Evolutionary conservation across 2,888 invertebrate genomes (phyloP).

Genomic region (Prenolepis imparis): DNA sequence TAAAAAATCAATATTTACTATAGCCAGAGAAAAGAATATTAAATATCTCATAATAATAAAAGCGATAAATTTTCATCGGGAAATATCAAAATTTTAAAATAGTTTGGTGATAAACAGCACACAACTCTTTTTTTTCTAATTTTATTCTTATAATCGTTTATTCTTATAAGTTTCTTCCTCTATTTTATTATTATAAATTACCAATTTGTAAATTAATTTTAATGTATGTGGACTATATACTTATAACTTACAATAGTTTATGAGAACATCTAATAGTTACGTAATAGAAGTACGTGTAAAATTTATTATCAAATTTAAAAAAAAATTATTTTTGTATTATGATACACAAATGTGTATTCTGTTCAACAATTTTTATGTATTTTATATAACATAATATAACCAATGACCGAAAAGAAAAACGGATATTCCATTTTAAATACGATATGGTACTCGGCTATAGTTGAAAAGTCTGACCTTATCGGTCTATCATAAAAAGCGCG

Average conservation of each 20-base stretch:
- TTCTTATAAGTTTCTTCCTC: too few species aligned
- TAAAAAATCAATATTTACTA: neutral
- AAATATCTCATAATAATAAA: neutral
- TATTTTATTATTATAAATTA: neutral
- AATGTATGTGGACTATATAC: neutral
- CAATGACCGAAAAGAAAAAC: constrained; percentile 1
- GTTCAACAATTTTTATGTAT: neutral
- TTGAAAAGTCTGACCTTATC: constrained; percentile 38
- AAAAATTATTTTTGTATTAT: neutral
- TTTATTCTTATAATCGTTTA: neutral
- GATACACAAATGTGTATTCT: neutral
- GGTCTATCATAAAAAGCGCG: constrained; percentile 44
- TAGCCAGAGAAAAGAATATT: neutral
- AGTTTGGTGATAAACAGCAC: neutral
- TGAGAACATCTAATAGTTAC: too few species aligned
- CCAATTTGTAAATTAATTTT: neutral
- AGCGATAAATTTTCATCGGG: neutral
- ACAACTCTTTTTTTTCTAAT: neutral
- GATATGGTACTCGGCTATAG: constrained; percentile 5
- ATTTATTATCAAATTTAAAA: constrained; percentile 1
- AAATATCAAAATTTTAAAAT: neutral
- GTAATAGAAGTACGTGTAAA: neutral
- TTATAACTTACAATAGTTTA: neutral
- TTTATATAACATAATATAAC: constrained; percentile 4
- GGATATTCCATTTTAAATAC: neutral